A percentile compares a stretch with the other conserved stretches of the same genome.
phyloP scores from a whole-genome alignment of 1,140 invertebrate species.

The Ladona fulva region DNA sequence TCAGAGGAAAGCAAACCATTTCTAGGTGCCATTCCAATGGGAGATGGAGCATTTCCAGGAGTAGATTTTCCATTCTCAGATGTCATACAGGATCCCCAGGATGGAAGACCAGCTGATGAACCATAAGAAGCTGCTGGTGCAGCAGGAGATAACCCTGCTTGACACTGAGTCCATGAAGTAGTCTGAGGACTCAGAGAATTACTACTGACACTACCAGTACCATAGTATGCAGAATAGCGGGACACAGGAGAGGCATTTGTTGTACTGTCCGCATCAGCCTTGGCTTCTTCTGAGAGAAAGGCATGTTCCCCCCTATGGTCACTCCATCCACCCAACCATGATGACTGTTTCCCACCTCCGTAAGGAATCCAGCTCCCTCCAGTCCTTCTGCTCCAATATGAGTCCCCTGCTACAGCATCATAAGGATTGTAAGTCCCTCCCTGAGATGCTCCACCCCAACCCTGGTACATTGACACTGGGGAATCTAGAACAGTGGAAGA shows the following conservation, averaged over 20 bases:
- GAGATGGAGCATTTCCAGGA: neutral
- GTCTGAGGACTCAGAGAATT: neutral
- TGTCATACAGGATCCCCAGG: neutral
- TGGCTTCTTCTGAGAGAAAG: slow-evolving; percentile 24
- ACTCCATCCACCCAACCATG: neutral
- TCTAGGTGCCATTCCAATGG: neutral
- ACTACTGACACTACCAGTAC: neutral
- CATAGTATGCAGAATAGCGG: neutral
- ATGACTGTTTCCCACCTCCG: neutral
- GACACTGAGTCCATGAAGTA: neutral
- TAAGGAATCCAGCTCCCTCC: neutral
- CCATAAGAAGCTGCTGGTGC: neutral
- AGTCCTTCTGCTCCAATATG: neutral
- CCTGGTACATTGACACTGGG: slow-evolving; percentile 46
- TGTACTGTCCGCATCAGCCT: slow-evolving; percentile 58
- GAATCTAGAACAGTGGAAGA: slow-evolving; percentile 70
- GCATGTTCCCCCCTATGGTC: neutral
- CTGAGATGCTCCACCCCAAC: slow-evolving; percentile 33
- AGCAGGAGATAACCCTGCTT: neutral
- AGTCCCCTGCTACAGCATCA: neutral
- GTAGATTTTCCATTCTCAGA: neutral
- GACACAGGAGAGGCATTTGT: slow-evolving; percentile 27
- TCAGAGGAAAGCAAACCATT: neutral
- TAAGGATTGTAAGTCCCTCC: neutral
- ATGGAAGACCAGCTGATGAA: neutral